These are phyloP conservation scores for Agrenia bidenticulata DNA, from an alignment of 2,888 invertebrate species.

Conservation along the genomic window DNA sequence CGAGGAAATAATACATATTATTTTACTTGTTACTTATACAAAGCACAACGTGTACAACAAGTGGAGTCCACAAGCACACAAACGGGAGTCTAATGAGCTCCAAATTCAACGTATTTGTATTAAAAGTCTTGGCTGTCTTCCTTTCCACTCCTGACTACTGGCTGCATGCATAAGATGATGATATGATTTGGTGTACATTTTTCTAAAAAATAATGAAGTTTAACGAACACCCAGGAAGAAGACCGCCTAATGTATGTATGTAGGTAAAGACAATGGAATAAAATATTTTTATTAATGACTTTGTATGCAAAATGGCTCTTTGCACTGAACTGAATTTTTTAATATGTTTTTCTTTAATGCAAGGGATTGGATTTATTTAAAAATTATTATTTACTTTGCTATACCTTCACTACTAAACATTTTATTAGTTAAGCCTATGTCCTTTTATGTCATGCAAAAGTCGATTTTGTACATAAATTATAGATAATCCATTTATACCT, in stretches of 20 bases:
- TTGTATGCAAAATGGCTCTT: slow-evolving; percentile 13
- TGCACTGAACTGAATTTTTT: neutral
- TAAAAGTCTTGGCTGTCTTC: neutral
- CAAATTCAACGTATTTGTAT: slow-evolving; percentile 18
- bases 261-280: slow-evolving; percentile 13
- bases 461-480: neutral
- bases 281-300: slow-evolving; percentile 18
- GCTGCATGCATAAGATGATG: neutral
- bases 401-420: too few species aligned
- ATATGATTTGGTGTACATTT: slow-evolving; percentile 6
- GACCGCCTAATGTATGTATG: slow-evolving; percentile 7
- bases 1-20: neutral
- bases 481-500: too few species aligned
- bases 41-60: neutral
- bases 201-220: slow-evolving; percentile 18
- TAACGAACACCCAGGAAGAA: slow-evolving; percentile 23
- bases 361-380: too few species aligned
- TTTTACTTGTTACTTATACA: too few species aligned
- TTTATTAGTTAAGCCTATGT: too few species aligned
- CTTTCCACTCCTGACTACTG: neutral
- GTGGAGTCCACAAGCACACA: slow-evolving; percentile 16
- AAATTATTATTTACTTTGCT: too few species aligned
- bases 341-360: too few species aligned
- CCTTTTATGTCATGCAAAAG: too few species aligned
- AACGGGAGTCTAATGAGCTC: slow-evolving; percentile 31